phyloP scores from a whole-genome alignment of 2,797 vertebrate genomes.

The Pelochelys cantorii region DNA sequence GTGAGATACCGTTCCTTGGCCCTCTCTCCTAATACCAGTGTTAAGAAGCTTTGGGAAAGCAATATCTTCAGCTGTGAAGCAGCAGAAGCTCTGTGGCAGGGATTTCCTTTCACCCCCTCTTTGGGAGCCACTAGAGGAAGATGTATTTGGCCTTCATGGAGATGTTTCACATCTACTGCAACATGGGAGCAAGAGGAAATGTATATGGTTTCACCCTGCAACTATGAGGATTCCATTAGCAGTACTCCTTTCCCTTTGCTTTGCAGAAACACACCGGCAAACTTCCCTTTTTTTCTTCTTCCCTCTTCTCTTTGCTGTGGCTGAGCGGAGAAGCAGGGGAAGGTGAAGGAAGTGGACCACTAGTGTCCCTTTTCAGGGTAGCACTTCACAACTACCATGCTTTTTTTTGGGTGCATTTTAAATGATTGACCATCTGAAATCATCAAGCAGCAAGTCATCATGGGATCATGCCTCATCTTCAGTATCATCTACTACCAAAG shows the following conservation, averaged over 20 bases:
- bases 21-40: too few relatives aligned
- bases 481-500: neutral
- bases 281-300: neutral
- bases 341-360: neutral
- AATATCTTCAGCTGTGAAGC: too few relatives aligned
- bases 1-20: neutral
- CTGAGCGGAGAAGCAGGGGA: neutral
- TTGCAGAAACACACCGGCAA: slow-evolving; percentile 8
- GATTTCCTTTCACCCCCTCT: neutral
- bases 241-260: neutral
- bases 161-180: neutral
- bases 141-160: neutral
- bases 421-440: neutral
- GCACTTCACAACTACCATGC: neutral
- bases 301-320: neutral
- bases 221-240: slow-evolving; percentile 1
- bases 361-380: neutral
- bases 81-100: neutral
- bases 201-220: neutral
- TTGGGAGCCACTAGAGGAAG: neutral
- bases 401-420: neutral
- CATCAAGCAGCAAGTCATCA: neutral
- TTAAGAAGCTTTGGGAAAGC: too few relatives aligned
- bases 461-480: neutral
- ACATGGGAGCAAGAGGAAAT: neutral